These are phyloP conservation scores for Periphyllus acericola DNA, from an alignment of 2,888 invertebrate species.

Conservation along the genomic window DNA sequence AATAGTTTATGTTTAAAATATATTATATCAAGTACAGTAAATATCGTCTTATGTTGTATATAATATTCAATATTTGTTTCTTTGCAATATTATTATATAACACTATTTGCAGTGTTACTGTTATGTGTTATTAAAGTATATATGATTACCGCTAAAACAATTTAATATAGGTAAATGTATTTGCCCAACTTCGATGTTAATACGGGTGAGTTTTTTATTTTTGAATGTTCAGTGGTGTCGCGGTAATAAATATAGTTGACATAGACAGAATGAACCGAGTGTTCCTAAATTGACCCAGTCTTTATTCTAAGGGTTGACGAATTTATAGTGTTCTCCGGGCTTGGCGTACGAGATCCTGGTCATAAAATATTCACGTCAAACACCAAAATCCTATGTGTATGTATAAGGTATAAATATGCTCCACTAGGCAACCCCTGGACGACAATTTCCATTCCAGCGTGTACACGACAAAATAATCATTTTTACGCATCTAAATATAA, in stretches of 20 bases:
- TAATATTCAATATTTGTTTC: too few relatives aligned
- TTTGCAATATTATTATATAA: too few relatives aligned
- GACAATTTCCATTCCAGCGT: slow-evolving; percentile 34
- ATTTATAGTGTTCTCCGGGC: slow-evolving; percentile 33
- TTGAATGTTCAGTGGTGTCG: background rate
- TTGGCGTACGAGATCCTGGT: slow-evolving; percentile 24
- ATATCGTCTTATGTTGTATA: background rate
- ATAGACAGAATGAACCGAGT: background rate
- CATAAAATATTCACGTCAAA: slow-evolving; percentile 56
- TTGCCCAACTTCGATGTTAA: background rate
- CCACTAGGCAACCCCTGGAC: slow-evolving; percentile 31
- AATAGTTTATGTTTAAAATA: background rate
- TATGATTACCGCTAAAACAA: background rate
- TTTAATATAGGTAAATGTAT: background rate
- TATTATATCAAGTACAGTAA: background rate
- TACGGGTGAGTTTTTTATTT: background rate
- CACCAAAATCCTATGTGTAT: slow-evolving; percentile 31
- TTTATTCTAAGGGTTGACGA: slow-evolving; percentile 33
- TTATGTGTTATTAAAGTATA: too few relatives aligned
- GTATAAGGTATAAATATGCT: slow-evolving; percentile 18
- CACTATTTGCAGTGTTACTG: background rate
- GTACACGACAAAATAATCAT: slow-evolving; percentile 35
- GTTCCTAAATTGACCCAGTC: background rate
- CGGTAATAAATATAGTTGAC: background rate
- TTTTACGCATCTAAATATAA: slow-evolving; percentile 32